Conservation (phyloP, 2,888 invertebrate species). For the Microctonus aethiopoides region DNA sequence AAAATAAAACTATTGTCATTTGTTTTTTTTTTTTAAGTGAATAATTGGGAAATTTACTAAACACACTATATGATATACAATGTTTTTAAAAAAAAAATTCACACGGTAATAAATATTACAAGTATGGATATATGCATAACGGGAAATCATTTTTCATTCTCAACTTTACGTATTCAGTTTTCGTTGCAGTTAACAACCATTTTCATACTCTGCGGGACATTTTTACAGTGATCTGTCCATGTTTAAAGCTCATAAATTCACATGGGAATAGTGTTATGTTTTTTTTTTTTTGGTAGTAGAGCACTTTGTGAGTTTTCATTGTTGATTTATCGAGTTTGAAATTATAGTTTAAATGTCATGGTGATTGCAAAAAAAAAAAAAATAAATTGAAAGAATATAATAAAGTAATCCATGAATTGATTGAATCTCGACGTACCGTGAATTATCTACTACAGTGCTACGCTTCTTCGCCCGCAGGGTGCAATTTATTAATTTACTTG, state of each 20-base stretch:
- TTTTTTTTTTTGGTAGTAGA: not conserved
- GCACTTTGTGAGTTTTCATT: not conserved
- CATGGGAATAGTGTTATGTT: not conserved
- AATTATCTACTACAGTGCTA: constrained; percentile 42
- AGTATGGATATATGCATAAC: not conserved
- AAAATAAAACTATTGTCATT: too few species aligned
- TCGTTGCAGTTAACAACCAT: constrained; percentile 31
- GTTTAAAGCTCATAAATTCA: constrained; percentile 20
- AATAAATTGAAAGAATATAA: constrained; percentile 43
- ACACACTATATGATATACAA: too few species aligned
- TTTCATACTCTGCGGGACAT: constrained; percentile 17
- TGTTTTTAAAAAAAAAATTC: too few species aligned
- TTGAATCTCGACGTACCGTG: constrained; percentile 54
- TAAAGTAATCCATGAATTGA: constrained; percentile 50
- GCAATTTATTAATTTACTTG: not conserved
- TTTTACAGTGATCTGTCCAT: constrained; percentile 14
- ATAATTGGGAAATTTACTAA: too few species aligned
- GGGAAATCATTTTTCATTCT: constrained; percentile 42
- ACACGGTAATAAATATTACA: not conserved
- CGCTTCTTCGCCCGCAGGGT: not conserved
- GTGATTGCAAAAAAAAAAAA: not conserved
- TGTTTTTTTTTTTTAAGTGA: too few species aligned
- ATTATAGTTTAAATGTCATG: not conserved
- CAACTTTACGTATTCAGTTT: constrained; percentile 36
- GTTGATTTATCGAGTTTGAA: constrained; percentile 12